Conservation (phyloP, 2,797 vertebrate genomes). For the Myotis daubentonii region DNA sequence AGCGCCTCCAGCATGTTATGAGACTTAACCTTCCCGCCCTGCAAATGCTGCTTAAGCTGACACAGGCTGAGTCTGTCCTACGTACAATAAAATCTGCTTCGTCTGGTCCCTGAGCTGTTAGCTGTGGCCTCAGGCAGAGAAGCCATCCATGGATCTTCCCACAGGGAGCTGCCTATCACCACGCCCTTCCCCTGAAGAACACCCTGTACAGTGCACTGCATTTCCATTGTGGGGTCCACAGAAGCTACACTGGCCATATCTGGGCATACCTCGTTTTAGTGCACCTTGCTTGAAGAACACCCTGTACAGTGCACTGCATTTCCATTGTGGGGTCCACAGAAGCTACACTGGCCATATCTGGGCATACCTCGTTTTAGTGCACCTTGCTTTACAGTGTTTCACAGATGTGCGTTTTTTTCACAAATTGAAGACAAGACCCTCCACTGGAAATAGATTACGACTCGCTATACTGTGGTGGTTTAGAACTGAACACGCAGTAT, state of each 20-base stretch:
- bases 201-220: neutral
- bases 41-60: neutral
- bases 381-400: neutral
- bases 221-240: neutral
- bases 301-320: neutral
- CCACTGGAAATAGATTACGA: neutral
- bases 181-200: neutral
- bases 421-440: neutral
- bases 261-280: neutral
- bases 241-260: neutral
- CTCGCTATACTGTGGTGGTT: neutral
- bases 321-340: neutral
- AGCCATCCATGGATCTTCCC: neutral
- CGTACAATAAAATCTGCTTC: neutral
- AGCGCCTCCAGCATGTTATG: neutral
- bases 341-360: neutral
- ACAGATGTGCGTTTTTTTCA: neutral
- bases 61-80: neutral
- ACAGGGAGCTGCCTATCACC: neutral
- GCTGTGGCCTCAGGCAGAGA: neutral
- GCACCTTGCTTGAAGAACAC: neutral
- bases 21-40: neutral
- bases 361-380: neutral
- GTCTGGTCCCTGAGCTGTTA: neutral
- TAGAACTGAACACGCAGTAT: neutral